These are phyloP conservation scores for Gonioctena quinquepunctata DNA, from an alignment of 1,140 invertebrate genomes.

Conservation along the genomic window DNA sequence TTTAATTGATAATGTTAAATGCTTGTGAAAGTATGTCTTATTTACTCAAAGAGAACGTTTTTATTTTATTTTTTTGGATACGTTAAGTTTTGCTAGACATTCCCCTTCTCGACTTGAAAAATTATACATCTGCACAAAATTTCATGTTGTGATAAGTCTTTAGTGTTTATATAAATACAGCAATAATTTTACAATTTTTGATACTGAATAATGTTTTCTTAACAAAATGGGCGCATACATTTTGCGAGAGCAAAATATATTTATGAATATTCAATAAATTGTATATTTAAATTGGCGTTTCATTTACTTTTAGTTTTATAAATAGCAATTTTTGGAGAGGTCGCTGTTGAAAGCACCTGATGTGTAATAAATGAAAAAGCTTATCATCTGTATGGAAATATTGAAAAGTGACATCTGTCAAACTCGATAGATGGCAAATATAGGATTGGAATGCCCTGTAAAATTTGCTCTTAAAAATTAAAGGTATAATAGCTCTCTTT, in stretches of 20 bases:
- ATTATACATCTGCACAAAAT: background rate
- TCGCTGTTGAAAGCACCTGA: no score
- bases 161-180: background rate
- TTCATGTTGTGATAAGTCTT: background rate
- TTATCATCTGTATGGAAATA: no score
- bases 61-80: background rate
- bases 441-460: no score
- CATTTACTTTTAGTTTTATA: no score
- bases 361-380: no score
- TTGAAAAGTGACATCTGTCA: no score
- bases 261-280: background rate
- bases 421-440: no score
- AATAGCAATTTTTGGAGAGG: no score
- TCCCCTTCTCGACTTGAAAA: background rate
- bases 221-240: background rate
- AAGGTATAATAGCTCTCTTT: no score
- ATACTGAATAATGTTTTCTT: background rate
- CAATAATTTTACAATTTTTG: constrained; percentile 4
- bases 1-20: background rate
- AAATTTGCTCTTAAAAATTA: no score
- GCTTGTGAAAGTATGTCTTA: background rate
- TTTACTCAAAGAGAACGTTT: background rate
- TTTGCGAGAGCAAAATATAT: background rate
- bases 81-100: background rate
- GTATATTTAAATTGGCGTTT: background rate